Conservation (phyloP, 2,888 invertebrate genomes). For the Cistogaster globosa region DNA sequence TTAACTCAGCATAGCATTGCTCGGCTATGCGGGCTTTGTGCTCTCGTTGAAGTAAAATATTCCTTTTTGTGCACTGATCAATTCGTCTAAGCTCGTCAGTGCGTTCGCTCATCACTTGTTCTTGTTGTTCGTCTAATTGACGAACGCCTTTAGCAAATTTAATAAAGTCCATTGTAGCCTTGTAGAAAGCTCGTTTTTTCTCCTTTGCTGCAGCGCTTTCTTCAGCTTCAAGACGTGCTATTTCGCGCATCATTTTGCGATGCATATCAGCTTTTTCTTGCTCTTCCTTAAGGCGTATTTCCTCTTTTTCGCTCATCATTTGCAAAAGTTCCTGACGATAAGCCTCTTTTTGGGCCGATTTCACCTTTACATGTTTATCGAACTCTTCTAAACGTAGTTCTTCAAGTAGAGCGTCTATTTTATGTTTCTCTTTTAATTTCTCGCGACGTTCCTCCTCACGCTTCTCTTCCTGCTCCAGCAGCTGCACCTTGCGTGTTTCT, state of each 20-base stretch:
- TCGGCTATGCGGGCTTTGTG: constrained; percentile 76
- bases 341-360: constrained; percentile 42
- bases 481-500: constrained; percentile 72
- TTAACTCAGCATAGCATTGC: constrained; percentile 74
- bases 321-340: constrained; percentile 76
- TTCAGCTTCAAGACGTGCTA: constrained; percentile 74
- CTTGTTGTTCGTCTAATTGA: constrained; percentile 74
- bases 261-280: constrained; percentile 75
- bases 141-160: constrained; percentile 77
- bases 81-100: constrained; percentile 76
- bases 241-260: constrained; percentile 74
- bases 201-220: constrained; percentile 69
- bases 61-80: constrained; percentile 76
- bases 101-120: constrained; percentile 75
- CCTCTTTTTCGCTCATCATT: constrained; percentile 73
- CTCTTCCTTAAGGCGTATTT: constrained; percentile 62
- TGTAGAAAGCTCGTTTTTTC: constrained; percentile 73
- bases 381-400: constrained; percentile 75
- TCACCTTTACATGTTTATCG: constrained; percentile 65
- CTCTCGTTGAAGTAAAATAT: constrained; percentile 71
- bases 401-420: constrained; percentile 73
- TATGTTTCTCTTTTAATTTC: constrained; percentile 72
- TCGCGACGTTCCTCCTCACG: constrained; percentile 66
- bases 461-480: constrained; percentile 67
- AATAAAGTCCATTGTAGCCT: constrained; percentile 77